Evolutionary conservation across 2,888 invertebrate genomes (phyloP).

Genomic region (Junonia oenone): DNA sequence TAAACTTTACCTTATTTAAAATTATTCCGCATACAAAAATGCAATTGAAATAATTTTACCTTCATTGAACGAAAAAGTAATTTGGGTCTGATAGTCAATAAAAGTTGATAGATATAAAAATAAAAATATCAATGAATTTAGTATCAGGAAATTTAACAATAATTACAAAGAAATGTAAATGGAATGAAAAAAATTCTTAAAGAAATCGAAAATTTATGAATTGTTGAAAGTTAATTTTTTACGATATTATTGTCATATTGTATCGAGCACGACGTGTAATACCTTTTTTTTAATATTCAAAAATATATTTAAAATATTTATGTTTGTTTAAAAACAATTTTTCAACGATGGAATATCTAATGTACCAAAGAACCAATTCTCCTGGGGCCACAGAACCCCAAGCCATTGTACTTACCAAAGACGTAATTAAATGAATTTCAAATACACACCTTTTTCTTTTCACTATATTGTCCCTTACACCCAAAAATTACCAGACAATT

Average conservation of each 20-base stretch:
- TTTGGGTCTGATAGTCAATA: too few species aligned
- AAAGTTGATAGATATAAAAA: too few species aligned
- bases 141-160: too few species aligned
- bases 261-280: too few species aligned
- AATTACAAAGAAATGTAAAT: too few species aligned
- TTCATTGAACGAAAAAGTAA: too few species aligned
- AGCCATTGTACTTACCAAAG: constrained; percentile 77
- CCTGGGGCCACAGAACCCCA: constrained; percentile 56
- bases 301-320: neutral
- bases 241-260: neutral
- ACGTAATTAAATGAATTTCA: constrained; percentile 52
- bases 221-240: neutral
- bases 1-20: too few species aligned
- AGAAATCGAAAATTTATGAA: neutral
- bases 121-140: too few species aligned
- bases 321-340: constrained; percentile 5
- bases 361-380: constrained; percentile 62
- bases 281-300: neutral
- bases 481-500: too few species aligned
- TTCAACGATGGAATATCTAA: neutral
- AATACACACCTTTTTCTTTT: neutral
- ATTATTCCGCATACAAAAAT: too few species aligned
- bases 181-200: neutral
- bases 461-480: too few species aligned
- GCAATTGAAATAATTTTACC: too few species aligned